Conservation (phyloP, 2,797 vertebrate genomes). For the Decapterus maruadsi region DNA sequence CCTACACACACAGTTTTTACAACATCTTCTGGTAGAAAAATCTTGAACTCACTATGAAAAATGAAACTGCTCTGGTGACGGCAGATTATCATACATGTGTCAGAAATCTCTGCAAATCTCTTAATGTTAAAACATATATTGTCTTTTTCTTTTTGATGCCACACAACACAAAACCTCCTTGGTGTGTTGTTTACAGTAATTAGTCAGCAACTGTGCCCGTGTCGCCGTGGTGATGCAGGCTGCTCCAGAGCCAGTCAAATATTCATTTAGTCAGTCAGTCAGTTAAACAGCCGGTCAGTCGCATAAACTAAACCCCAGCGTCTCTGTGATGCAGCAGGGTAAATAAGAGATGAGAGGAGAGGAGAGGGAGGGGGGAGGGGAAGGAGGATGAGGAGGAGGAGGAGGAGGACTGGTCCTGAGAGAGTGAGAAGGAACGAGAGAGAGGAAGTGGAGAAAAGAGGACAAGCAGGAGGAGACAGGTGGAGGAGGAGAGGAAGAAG, state of each 20-base stretch:
- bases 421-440: slow-evolving; percentile 13
- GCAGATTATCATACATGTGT: neutral
- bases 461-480: slow-evolving; percentile 37
- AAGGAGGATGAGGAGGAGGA: too few species aligned
- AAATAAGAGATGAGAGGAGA: slow-evolving; percentile 54
- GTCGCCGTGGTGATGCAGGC: too few species aligned
- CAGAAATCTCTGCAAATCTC: neutral
- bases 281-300: slow-evolving; percentile 5
- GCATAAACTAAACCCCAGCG: neutral
- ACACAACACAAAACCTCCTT: neutral
- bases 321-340: slow-evolving; percentile 29
- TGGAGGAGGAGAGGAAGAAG: slow-evolving; percentile 20
- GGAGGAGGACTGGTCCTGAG: slow-evolving; percentile 11
- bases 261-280: slow-evolving; percentile 22
- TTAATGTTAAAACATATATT: neutral
- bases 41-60: neutral
- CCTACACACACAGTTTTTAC: too few species aligned
- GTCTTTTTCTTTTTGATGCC: neutral
- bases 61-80: neutral
- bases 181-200: neutral
- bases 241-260: slow-evolving; percentile 21
- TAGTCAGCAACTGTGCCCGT: neutral
- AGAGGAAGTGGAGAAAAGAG: slow-evolving; percentile 40
- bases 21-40: neutral
- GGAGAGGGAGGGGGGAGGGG: neutral